Percentiles rank a stretch among this genome's conserved stretches.
These are phyloP conservation scores for Phrynocephalus guinanensis DNA, from an alignment of 2,797 vertebrate genomes.

Conservation along the genomic window DNA sequence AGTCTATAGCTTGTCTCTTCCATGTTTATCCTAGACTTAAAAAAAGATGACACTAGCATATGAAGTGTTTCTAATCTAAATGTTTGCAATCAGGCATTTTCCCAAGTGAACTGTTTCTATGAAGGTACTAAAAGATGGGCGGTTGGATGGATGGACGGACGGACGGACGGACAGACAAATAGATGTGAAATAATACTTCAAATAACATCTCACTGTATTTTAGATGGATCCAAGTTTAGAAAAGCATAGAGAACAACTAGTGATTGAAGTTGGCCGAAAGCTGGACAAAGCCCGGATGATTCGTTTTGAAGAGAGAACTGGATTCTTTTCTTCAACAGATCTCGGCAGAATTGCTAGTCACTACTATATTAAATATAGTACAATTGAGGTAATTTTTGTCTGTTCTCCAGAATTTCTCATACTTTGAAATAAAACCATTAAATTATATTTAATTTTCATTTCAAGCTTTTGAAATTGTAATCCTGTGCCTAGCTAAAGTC, in stretches of 20 bases:
- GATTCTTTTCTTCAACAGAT: slow-evolving; percentile 96
- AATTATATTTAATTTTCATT: not conserved
- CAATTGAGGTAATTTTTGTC: slow-evolving; percentile 87
- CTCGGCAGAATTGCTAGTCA: slow-evolving; percentile 96
- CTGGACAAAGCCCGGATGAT: slow-evolving; percentile 97
- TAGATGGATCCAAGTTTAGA: slow-evolving; percentile 92
- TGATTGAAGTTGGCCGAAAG: slow-evolving; percentile 91
- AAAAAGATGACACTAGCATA: not conserved
- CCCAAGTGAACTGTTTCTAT: not conserved
- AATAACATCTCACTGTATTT: slow-evolving; percentile 37
- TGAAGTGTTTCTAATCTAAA: not conserved
- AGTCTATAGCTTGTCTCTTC: not conserved
- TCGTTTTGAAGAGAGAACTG: slow-evolving; percentile 95
- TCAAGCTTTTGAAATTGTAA: not conserved
- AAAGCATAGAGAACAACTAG: slow-evolving; percentile 91
- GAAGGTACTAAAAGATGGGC: not conserved
- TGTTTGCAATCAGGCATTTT: not conserved
- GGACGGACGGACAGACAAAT: not conserved
- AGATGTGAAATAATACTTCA: not conserved
- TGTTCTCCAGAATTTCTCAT: slow-evolving; percentile 23
- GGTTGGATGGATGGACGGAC: too few relatives aligned
- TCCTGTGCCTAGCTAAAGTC: not conserved
- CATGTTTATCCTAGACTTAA: not conserved
- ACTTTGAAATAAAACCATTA: slow-evolving; percentile 27
- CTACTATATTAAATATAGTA: slow-evolving; percentile 98